Evolutionary conservation across 2,888 invertebrate species (phyloP), one percentile per base, ranked within the genome.

Genomic region (Xestia c-nigrum): DNA sequence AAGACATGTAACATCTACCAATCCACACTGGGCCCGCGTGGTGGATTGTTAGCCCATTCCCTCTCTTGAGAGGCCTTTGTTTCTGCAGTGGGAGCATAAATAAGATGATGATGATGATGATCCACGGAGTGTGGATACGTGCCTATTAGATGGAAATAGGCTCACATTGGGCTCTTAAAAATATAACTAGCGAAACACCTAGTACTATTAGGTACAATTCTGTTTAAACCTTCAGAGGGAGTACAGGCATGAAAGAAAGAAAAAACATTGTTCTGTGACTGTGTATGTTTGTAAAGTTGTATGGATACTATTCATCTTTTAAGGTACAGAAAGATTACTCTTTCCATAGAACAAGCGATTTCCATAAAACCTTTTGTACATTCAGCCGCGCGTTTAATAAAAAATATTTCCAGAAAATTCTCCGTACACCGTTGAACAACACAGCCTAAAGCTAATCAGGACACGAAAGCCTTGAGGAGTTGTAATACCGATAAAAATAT

Each of bases 401-500:
- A 81, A 74, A 68, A 81, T 66, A 52, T 57, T 43, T 5, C 1
- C 55, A 40, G 59, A 61, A 71, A 65, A 71, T 73, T 80, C 38
- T 57, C 57, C 31, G 57, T 50, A 67, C 63, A 31, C 14, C 43
- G 10, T 9, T 55, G 71, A 76, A 81, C 72, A 84, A 79, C 57
- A 69, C 55, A 64, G 57, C 73, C 65, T 72, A 69, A 63, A 87
- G 63, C 70, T 83, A 83, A 87, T 83, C 86, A 80, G 75, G 74
- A 74, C 64, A 64, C 69, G 65, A 80, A 85, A 80, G 76, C 84
- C 84, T 74, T 61, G 40, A 80, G 86, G 80, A 86, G 83, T 57
- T 57, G 74, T 74, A 81, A 71, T 59, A 74, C 78, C 83, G 83
- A 85, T 85, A 85, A 86, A 86, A 86, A 86, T 79, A 77, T 69